These are phyloP conservation scores for Petaurus breviceps DNA, from an alignment of 2,113 vertebrate species.

Conservation along the genomic window DNA sequence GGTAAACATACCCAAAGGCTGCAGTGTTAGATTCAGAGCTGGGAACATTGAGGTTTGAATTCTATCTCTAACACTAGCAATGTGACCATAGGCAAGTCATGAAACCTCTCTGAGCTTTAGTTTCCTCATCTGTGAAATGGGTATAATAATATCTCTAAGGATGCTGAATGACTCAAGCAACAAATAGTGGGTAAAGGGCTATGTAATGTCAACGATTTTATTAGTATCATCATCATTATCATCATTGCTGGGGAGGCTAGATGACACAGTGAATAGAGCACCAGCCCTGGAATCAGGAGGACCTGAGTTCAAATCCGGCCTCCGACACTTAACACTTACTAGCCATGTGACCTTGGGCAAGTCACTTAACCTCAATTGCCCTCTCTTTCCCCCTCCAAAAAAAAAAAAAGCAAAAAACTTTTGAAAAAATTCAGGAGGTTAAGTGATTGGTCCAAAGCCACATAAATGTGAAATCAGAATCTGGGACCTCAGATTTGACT, in stretches of 20 bases:
- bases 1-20: neutral
- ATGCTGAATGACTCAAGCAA: neutral
- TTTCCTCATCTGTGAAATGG: neutral
- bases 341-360: no score
- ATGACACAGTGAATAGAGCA: no score
- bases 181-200: neutral
- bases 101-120: neutral
- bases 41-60: neutral
- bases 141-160: neutral
- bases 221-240: neutral
- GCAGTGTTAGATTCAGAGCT: neutral
- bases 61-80: neutral
- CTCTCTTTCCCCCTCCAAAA: no score
- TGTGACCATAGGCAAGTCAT: neutral
- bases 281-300: no score
- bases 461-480: neutral
- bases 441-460: neutral
- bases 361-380: no score
- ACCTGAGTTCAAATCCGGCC: no score
- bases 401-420: no score
- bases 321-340: no score
- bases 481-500: no score
- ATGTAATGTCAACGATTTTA: neutral
- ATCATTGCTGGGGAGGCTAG: no score
- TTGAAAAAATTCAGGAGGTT: neutral